A percentile compares a stretch with the other conserved stretches of the same genome.
These are phyloP conservation scores for Zoanthus sansibaricus DNA, from an alignment of 92 coral and sea anemone genomes.

Conservation along the genomic window DNA sequence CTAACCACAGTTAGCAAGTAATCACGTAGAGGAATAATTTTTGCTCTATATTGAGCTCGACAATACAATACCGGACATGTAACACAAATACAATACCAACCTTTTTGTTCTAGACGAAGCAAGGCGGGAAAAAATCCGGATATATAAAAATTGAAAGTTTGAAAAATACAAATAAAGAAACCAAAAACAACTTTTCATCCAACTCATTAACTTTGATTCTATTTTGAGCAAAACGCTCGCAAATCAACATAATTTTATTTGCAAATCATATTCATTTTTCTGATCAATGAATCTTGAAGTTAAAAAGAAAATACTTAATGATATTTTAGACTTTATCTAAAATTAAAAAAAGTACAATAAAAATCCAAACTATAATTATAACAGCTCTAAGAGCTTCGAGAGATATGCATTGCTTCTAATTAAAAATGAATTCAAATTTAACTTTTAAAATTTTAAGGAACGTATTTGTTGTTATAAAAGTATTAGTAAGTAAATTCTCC, in stretches of 20 bases:
- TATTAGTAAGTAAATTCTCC: constrained; percentile 17
- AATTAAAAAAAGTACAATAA: neutral
- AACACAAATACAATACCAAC: neutral
- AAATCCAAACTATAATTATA: neutral
- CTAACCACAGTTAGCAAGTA: neutral
- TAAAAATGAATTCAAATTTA: neutral
- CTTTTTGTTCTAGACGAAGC: neutral
- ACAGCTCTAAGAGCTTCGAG: neutral
- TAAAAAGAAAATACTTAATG: neutral
- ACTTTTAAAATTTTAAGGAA: neutral
- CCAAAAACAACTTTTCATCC: neutral
- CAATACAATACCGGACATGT: neutral
- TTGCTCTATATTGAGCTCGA: neutral
- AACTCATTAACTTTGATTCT: neutral
- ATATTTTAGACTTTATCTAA: neutral
- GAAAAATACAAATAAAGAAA: neutral
- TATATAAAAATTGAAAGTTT: neutral
- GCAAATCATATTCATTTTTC: neutral
- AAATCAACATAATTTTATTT: neutral
- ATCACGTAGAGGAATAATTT: neutral
- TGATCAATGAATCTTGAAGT: neutral
- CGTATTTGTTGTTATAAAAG: neutral
- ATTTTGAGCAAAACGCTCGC: neutral
- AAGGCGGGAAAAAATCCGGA: neutral
- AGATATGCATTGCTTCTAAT: neutral